Evolutionary conservation across 1,140 invertebrate genomes (phyloP).

Genomic region (Dinoponera quadriceps): DNA sequence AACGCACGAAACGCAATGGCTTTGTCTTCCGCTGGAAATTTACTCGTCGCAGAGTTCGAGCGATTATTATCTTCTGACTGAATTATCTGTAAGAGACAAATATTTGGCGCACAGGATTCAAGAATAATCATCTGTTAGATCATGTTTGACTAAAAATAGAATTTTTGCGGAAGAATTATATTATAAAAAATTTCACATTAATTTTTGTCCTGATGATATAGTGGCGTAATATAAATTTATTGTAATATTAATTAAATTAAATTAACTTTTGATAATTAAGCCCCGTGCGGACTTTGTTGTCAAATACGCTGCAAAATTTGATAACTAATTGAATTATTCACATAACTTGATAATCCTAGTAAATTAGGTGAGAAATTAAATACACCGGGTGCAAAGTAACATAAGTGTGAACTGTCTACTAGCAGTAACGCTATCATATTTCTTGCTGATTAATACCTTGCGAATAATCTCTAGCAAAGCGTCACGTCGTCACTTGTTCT

Average conservation of each 20-base stretch:
- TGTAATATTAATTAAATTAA: too few relatives aligned
- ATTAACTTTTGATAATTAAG: too few relatives aligned
- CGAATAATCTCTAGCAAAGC: slow-evolving; percentile 1
- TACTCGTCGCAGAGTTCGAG: not conserved
- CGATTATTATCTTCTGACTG: not conserved
- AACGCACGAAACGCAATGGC: slow-evolving; percentile 14
- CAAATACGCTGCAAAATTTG: too few relatives aligned
- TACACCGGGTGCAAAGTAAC: not conserved
- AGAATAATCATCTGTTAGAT: not conserved
- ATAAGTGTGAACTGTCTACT: not conserved
- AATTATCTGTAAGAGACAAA: not conserved
- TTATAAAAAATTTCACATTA: too few relatives aligned
- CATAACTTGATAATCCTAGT: too few relatives aligned
- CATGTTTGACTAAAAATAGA: slow-evolving; percentile 11
- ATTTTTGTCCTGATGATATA: too few relatives aligned
- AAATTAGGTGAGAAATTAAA: too few relatives aligned
- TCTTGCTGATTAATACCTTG: slow-evolving; percentile 12
- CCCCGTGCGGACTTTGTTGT: too few relatives aligned
- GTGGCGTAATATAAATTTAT: too few relatives aligned
- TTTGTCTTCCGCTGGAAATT: slow-evolving; percentile 22
- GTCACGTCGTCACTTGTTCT: slow-evolving; percentile 2
- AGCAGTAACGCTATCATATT: slow-evolving; percentile 8
- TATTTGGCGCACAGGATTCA: not conserved
- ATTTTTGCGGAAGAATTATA: too few relatives aligned
- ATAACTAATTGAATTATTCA: too few relatives aligned